Evolutionary conservation across 2,113 vertebrate genomes (phyloP).

Genomic region (Thunnus maccoyii): DNA sequence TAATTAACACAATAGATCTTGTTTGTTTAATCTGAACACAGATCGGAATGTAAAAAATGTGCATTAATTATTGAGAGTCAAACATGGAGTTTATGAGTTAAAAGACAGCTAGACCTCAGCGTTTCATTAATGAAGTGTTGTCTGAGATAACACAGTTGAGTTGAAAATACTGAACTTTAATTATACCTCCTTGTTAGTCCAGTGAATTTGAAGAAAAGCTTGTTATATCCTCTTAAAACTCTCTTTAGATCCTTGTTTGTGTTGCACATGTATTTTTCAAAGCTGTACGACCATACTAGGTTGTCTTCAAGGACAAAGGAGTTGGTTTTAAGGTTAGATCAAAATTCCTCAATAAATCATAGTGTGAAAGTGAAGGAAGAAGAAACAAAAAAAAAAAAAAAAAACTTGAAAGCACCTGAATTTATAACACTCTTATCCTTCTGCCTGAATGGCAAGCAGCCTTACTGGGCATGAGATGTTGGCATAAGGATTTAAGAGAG

Average conservation of each 20-base stretch:
- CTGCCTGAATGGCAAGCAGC: constrained; percentile 50
- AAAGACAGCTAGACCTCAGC: neutral
- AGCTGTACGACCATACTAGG: neutral
- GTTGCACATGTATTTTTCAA: constrained; percentile 11
- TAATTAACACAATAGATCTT: no score
- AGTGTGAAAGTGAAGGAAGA: constrained; percentile 28
- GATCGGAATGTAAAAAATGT: no score
- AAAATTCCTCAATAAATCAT: constrained; percentile 50
- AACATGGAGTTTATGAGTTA: no score
- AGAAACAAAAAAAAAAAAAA: constrained; percentile 14
- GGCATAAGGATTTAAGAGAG: constrained; percentile 48
- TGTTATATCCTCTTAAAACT: neutral
- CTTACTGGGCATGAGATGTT: constrained; percentile 45
- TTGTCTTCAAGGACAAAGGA: constrained; percentile 45
- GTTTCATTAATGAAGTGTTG: neutral
- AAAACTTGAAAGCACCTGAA: constrained; percentile 48
- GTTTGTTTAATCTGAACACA: no score
- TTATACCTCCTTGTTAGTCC: neutral
- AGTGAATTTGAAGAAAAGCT: neutral
- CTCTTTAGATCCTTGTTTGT: constrained; percentile 9
- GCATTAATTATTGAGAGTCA: no score
- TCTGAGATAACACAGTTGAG: neutral
- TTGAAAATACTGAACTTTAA: constrained; percentile 9
- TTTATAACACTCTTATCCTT: constrained; percentile 21
- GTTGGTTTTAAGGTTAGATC: constrained; percentile 41